Conservation (phyloP, 2,888 invertebrate species). For the Galeopsomyia nigrocyanea region DNA sequence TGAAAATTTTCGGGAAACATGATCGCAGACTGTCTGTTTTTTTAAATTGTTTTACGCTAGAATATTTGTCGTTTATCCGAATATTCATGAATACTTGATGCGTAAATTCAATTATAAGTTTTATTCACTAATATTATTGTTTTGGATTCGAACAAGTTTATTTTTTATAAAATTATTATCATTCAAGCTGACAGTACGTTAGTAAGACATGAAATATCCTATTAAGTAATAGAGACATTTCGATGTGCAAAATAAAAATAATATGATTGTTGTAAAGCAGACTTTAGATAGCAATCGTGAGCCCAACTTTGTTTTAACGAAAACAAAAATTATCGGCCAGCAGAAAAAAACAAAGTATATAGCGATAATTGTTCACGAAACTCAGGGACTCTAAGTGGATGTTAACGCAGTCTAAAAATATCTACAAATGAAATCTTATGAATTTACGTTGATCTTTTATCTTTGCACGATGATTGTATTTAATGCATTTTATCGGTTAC, state of each 20-base stretch:
- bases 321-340: slow-evolving; percentile 39
- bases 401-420: slow-evolving; percentile 20
- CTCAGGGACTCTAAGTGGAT: slow-evolving; percentile 36
- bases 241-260: not conserved
- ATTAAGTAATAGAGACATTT: not conserved
- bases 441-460: slow-evolving; percentile 17
- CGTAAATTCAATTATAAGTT: slow-evolving; percentile 13
- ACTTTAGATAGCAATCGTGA: slow-evolving; percentile 9
- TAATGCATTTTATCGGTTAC: slow-evolving; percentile 18
- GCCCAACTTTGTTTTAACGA: slow-evolving; percentile 22
- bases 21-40: slow-evolving; percentile 25
- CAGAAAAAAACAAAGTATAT: slow-evolving; percentile 46
- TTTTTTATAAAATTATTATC: not conserved
- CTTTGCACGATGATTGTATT: slow-evolving; percentile 3
- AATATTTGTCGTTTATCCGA: not conserved
- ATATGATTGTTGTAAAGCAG: not conserved
- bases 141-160: not conserved
- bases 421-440: slow-evolving; percentile 6
- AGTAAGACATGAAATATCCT: not conserved
- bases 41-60: slow-evolving; percentile 4
- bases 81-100: no score
- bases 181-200: not conserved
- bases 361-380: slow-evolving; percentile 40
- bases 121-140: not conserved
- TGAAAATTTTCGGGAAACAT: slow-evolving; percentile 35